Base-by-base conservation (phyloP, 2,888 invertebrate species). In the Linnaemya tessellans region DNA sequence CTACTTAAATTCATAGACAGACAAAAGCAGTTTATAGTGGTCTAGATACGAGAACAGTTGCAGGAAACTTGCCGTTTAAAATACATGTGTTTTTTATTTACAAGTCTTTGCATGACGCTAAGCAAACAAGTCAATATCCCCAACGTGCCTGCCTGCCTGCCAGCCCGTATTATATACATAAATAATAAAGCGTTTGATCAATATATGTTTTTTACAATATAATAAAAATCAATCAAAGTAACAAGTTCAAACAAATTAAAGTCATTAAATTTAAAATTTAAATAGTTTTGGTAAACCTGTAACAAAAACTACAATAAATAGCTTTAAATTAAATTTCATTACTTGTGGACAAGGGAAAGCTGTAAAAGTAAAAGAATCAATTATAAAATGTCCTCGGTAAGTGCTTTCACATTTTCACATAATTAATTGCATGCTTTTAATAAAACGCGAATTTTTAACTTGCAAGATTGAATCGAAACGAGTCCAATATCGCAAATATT, bases 401-500 rank as follows among this genome's bases (percentile, higher is more conserved):
- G 90, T 88, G 25, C n/a, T 60, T 18, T 65, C 0, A 15, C 25
- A 18, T 10, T 25, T 58, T 54, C 43, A 0, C 11, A 38, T 41
- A 38, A 4, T 15, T 46, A 51, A 46, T 30, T 11, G 38, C 1
- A 38, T 1, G 1, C n/a, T n/a, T n/a, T 54, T 11, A 46, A 13
- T 60, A 4, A 60, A 60, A 38, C n/a, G n/a, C n/a, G 18, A 54
- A 54, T 62, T 46, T 20, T 51, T 18, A 0, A 25, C 1, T 30
- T 0, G 35, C 20, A 38, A 92, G 92, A 91, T 92, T 82, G 92
- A 93, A 88, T 91, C 92, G 41, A 93, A 92, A 87, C 91, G 92
- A n/a, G 91, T 92, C 58, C 92, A 92, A 84, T 93, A 92, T 84
- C 91, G 92, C 13, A 92, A 92, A 86, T 93, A 93, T 87, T 88